Base-by-base conservation (phyloP, 2,113 vertebrate species). In the Dryoscopus gambensis region DNA sequence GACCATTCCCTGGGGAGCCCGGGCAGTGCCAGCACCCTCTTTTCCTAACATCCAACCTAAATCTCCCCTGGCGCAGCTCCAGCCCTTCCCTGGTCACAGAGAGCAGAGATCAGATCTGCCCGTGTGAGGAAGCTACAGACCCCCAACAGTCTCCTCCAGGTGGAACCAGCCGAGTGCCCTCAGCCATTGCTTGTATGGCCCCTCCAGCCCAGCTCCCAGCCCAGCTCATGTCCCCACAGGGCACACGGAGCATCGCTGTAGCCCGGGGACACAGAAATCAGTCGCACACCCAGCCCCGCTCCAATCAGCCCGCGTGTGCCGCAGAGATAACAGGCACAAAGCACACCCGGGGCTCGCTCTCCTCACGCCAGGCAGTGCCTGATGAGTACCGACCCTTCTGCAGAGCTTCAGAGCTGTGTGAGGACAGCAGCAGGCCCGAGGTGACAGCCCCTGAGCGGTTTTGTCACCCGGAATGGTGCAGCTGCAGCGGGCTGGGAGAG, bases 151-250 rank as follows among this genome's bases (percentile, higher is more conserved):
- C 30, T 27, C 67, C 25, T 35, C 6, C 28, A 5, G 55, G 10
- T 70, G 31, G 9, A 20, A 37, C 6, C 19, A 60, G 5, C 33
- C 27, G 0, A 37, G 46, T 6, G 17, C 11, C 18, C 64, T 25
- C 53, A 19, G 20, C 19, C 31, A 4, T 9, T 27, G 23, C 49
- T 44, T 15, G 3, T 2, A 2, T 5, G 23, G 10, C 6, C 35
- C 50, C 60, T 17, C 6, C 42, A n/a, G 28, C 31, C 33, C 63
- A 5, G 37, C 35, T 14, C 30, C 3, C 46, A 4, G 35, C 2
- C 0, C 11, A 0, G 65, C 2, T 3, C 7, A 0, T 0, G 21
- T 20, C 30, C 35, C 71, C 70, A 0, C 13, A 1, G 47, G 67
- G 47, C 42, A 5, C 77, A 4, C 14, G 6, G 10, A 70, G 46